Base-by-base conservation (phyloP, 2,888 invertebrate genomes). In the Galerucella nymphaeae region DNA sequence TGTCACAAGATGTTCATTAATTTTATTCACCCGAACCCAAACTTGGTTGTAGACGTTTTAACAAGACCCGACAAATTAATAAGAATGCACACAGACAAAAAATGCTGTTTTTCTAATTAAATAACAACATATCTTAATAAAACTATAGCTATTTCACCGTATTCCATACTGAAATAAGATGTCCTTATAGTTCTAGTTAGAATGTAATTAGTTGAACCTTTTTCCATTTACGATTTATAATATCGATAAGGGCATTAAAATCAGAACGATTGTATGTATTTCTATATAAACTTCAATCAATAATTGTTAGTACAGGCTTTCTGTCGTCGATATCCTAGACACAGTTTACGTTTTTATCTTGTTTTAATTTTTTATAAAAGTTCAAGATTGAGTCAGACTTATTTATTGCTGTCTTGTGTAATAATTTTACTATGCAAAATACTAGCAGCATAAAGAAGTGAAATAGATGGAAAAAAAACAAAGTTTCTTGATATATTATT, bases 291-390 rank as follows among this genome's bases (percentile, higher is more conserved):
- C 8, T 59, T 41, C 59, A 38, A 59, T 59, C 59, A n/a, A 62
- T 62, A 41, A 62, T 42, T 62, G 18, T 16, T 16, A 62, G n/a
- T 59, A n/a, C 16, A 59, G 41, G 38, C 61, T 62, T 62, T 62
- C 61, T 41, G 61, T 38, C 61, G 61, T 41, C 61, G 41, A 42
- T 62, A 62, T 62, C 61, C 61, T 62, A 62, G 61, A 62, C 61
- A 62, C 18, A 9, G 18, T 41, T 62, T 62, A 18, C 8, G 9
- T 62, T 62, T 62, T 62, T 62, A 23, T 30, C 20, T 30, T 30
- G 2, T 58, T 58, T 11, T 20, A 23, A 13, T 58, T 58, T 23
- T 58, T 58, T 6, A 59, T 59, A 10, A 30, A 23, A 20, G 48
- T 2, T 14, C 48, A 48, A 48, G 4, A 48, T 0, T 48, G 48